Evolutionary conservation across 1,140 invertebrate species (phyloP).

Genomic region (Drosophila tropicalis): DNA sequence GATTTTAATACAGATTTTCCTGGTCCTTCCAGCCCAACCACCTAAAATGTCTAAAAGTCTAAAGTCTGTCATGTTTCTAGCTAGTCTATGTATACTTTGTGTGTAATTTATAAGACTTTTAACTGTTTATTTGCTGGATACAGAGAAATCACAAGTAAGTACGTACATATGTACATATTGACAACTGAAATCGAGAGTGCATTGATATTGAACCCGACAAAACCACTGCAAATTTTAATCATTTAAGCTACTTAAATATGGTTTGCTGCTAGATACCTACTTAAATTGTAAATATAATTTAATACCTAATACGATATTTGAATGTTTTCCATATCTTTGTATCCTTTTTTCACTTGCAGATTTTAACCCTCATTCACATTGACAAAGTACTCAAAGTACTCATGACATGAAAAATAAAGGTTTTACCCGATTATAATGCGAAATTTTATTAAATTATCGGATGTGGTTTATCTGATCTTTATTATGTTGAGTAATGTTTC

Average conservation of each 20-base stretch:
- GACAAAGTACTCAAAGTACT: too few relatives aligned
- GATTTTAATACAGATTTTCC: conserved; percentile 78
- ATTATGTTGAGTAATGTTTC: too few relatives aligned
- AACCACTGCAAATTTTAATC: conserved; percentile 24
- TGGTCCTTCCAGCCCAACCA: conserved; percentile 10
- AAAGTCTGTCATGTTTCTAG: conserved; percentile 53
- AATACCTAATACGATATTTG: too few relatives aligned
- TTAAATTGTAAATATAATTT: too few relatives aligned
- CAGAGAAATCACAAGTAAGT: conserved; percentile 16
- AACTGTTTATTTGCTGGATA: conserved; percentile 65
- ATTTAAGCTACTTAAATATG: conserved; percentile 33
- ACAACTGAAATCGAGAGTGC: conserved; percentile 26
- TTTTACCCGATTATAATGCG: too few relatives aligned
- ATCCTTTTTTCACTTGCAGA: too few relatives aligned
- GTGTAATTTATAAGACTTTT: conserved; percentile 60
- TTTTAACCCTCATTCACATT: too few relatives aligned
- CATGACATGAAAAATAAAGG: too few relatives aligned
- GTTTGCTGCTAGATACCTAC: background rate
- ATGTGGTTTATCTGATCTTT: too few relatives aligned
- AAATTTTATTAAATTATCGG: too few relatives aligned
- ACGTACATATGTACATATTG: conserved; percentile 4
- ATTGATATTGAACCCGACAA: conserved; percentile 1
- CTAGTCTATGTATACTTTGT: conserved; percentile 14
- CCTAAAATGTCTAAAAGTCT: conserved; percentile 25
- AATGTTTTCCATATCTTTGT: too few relatives aligned